Base-by-base conservation (phyloP, 2,797 vertebrate species). In the Synanceia verrucosa region DNA sequence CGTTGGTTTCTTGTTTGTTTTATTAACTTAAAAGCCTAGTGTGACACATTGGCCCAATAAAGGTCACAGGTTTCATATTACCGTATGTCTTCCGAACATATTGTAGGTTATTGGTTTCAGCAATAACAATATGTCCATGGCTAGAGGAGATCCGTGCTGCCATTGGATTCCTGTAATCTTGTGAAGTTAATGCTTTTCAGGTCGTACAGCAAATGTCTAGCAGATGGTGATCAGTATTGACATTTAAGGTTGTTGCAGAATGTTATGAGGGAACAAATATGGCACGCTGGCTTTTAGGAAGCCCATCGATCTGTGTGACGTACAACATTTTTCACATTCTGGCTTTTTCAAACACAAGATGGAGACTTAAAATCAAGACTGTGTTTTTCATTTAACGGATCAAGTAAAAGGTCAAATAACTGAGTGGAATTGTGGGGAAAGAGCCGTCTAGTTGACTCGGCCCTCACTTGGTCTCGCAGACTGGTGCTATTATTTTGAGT, bases 191-290 rank as follows among this genome's bases (percentile, higher is more conserved):
- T 86, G 85, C 73, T 55, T 79, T 70, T 82, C 81, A 84, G 72
- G 73, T 83, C 53, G 19, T 43, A 24, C 48, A 21, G 66, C 70
- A 89, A 87, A 88, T 70, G 64, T 66, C 76, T 80, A 29, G 70
- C 81, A 88, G 88, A 89, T 86, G 87, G 78, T 69, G 87, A 87
- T 87, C 82, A 82, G 74, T 76, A 88, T 81, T 90, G 84, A 82
- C 86, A 85, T 91, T 87, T 90, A 86, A 87, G 76, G 82, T 78
- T 85, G 73, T 76, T 85, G 79, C 73, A 75, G 70, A 75, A 60
- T 65, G 55, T 81, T 79, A 79, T 76, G 59, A 75, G 57, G 66
- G 65, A 85, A 74, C 61, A 82, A 74, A 75, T 84, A 81, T 53
- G 55, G 62, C 57, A 44, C 31, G 41, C 67, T 36, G 55, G 72